Evolutionary conservation across 1,140 invertebrate genomes (phyloP), one percentile per base, ranked within the genome.

Genomic region (Papilio xuthus): DNA sequence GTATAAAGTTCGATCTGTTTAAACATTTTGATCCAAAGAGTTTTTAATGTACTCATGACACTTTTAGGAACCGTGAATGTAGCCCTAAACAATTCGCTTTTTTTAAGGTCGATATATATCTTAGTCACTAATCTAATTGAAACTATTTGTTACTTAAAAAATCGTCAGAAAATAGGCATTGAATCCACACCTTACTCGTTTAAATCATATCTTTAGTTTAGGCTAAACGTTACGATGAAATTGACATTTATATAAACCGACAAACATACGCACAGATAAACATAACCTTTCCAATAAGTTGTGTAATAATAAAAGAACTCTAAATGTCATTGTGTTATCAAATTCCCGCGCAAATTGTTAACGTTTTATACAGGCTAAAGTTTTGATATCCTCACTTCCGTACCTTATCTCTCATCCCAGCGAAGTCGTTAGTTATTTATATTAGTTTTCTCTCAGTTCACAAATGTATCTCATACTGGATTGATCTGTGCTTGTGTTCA

Each of bases 401-500:
- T 12, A 72, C 70, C 41, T 72, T 72, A 72, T 72, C 70, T 37
- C 32, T 63, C 56, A 28, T 74, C 56, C 56, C 70, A 74, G 53
- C 32, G 41, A 74, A 50, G 41, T 74, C 70, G 44, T 79, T 41
- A 71, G 28, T 47, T 42, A 42, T 72, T 41, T 70, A 70, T 28
- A 37, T 37, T 28, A 72, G 47, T 72, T 47, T 72, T 72, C 70
- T 70, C 12, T 72, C 20, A 72, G 70, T 72, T 72, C 15, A 67
- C 67, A 60, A 77, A 63, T 67, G 37, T 0, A 44, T 63, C 37
- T 60, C 20, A 37, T 26, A 28, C 32, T 41, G 37, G 20, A 18
- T 71, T 75, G 70, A 78, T 83, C 79, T 83, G 67, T 79, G 70
- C 70, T 77, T 37, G 70, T 23, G 70, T 53, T 73, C 41, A 37